Base-by-base conservation (phyloP, 2,797 vertebrate species). In the Picus viridis region DNA sequence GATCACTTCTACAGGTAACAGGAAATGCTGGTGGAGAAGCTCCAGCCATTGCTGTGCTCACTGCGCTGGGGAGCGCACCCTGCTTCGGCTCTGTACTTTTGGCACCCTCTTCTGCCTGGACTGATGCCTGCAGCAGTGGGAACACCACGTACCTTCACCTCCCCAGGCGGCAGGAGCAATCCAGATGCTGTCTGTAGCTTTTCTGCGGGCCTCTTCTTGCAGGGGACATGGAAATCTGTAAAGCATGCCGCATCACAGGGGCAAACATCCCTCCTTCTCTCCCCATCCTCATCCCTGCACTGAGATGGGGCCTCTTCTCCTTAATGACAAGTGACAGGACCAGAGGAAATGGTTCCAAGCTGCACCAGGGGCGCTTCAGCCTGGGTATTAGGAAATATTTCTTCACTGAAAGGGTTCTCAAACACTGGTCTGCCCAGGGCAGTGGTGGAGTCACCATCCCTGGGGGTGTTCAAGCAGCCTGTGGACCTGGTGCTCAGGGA, bases 51-150 rank as follows among this genome's bases (percentile, higher is more conserved):
- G 2, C 7, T 19, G 32, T 71, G 68, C 59, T 76, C 29, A 6
- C 3, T 0, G 0, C 1, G 2, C 59, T 30, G 14, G 1, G 1
- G 24, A 74, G 53, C 34, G 22, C 78, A 43, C 36, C 54, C n/a
- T n/a, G 53, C 67, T 36, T 17, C 0, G 16, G 67, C 27, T 58
- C 68, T 61, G 84, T 43, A n/a, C 49, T 87, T 61, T 4, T 80
- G 94, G 87, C 93, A 92, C 54, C 79, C 72, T 87, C 87, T 85
- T 77, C 87, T 80, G 94, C 92, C 82, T 54, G 85, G 91, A 59
- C 54, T 2, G 61, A 36, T 12, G 72, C 85, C 95, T 90, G 65
- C 79, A 70, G 58, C 75, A n/a, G n/a, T 11, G 69, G 49, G 72
- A 89, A 83, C 87, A 51, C 8, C 7, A 30, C 1, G 13, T 32